Base-by-base conservation (phyloP, 2,888 invertebrate genomes). In the Drosophila ochracea region DNA sequence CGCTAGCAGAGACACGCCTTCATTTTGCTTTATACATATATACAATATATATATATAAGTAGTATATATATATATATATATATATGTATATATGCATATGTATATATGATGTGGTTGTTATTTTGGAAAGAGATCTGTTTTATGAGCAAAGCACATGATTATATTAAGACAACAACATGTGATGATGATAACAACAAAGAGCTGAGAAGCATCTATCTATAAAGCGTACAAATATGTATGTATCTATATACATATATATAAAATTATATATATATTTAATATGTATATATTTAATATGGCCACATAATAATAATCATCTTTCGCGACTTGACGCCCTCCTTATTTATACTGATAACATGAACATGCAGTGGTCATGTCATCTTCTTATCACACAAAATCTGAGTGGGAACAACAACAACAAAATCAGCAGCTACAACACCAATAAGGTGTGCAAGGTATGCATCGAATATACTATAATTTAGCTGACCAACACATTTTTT, bases 61-160 rank as follows among this genome's bases (percentile, higher is more conserved):
- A 30, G 6, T 39, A 55, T 25, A 50, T 52, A 53, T 37, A 53
- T 30, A 52, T 33, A 50, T 52, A 67, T 28, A 28, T 30, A 30
- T 41, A 62, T 49, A 59, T 28, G 68, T 13, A 50, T 28, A 37
- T 5, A 43, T 70, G 9, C 31, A 10, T 33, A 64, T 50, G 16
- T 4, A 37, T 19, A 37, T 39, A 43, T 47, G 7, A 3, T 19
- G 37, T 37, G 37, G 6, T 57, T 71, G 21, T 77, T 53, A 66
- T 76, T 80, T 76, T 79, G 73, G 77, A 79, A 80, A 68, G 62
- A 55, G 66, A 73, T 79, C 60, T 63, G 61, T 59, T 72, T 60
- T 66, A 72, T 68, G 84, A 71, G 80, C 69, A 58, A 58, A 81
- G 84, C 82, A 84, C 82, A 87, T 82, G 82, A 82, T 86, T 81